Evolutionary conservation across 2,797 vertebrate genomes (phyloP).

Genomic region (Alfaro cultratus): DNA sequence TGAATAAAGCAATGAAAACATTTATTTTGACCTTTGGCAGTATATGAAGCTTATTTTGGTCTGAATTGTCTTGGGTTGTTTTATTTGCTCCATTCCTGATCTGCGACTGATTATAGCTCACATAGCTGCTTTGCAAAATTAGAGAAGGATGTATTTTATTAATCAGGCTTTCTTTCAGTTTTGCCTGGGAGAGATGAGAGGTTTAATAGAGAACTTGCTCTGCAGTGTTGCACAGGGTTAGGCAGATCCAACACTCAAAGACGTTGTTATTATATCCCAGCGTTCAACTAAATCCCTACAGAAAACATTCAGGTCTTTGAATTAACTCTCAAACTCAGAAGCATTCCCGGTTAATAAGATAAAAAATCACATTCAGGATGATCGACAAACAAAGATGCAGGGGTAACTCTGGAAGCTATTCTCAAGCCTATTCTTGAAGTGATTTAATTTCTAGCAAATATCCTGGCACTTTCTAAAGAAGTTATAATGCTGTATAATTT

Average conservation of each 20-base stretch:
- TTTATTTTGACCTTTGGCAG: conserved; percentile 10
- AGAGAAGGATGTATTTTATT: not conserved
- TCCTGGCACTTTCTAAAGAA: not conserved
- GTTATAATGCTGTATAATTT: not conserved
- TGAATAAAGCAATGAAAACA: conserved; percentile 10
- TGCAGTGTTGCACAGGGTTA: not conserved
- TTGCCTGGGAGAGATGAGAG: not conserved
- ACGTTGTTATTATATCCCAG: not conserved
- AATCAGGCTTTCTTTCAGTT: not conserved
- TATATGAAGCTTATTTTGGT: not conserved
- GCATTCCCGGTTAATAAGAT: not conserved
- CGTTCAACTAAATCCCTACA: not conserved
- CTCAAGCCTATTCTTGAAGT: not conserved
- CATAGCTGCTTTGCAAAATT: not conserved
- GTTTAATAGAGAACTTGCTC: not conserved
- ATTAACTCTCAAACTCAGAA: not conserved
- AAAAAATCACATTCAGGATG: not conserved
- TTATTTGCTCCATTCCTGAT: conserved; percentile 13
- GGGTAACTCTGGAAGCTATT: not conserved
- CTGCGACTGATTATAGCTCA: not conserved
- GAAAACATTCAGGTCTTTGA: not conserved
- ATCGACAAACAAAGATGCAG: not conserved
- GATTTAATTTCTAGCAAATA: not conserved
- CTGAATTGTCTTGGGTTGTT: conserved; percentile 11
- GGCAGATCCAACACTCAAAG: not conserved